Evolutionary conservation across 1,140 invertebrate genomes (phyloP).

Genomic region (Zaprionus davidi): DNA sequence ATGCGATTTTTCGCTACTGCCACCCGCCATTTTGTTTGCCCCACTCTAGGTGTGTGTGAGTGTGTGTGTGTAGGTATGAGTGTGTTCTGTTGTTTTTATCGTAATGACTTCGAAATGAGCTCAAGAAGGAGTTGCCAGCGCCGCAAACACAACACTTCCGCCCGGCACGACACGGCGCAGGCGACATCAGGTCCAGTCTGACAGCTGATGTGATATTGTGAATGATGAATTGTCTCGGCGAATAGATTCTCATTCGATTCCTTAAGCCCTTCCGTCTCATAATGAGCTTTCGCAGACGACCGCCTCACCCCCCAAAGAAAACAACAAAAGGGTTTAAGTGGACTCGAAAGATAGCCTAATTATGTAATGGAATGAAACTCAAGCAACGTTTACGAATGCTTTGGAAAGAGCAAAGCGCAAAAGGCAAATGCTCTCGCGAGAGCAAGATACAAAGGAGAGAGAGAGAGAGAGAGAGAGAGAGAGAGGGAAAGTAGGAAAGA

Average conservation of each 20-base stretch:
- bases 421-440: not conserved
- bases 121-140: slow-evolving; percentile 30
- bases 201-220: slow-evolving; percentile 29
- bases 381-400: not conserved
- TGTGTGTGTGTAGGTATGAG: slow-evolving; percentile 2
- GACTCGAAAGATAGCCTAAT: not conserved
- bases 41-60: not conserved
- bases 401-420: not conserved
- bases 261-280: slow-evolving; percentile 65
- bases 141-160: slow-evolving; percentile 33
- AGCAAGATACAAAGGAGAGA: too few species aligned
- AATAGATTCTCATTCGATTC: slow-evolving; percentile 58
- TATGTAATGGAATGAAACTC: not conserved
- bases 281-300: slow-evolving; percentile 35
- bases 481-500: not conserved
- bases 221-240: slow-evolving; percentile 64
- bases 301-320: not conserved
- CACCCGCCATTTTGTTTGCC: slow-evolving; percentile 63
- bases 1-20: slow-evolving; percentile 68
- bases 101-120: slow-evolving; percentile 67
- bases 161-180: not conserved
- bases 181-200: slow-evolving; percentile 23
- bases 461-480: not conserved
- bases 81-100: slow-evolving; percentile 40
- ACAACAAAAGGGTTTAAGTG: not conserved